These are phyloP conservation scores for Centropus unirufus DNA, from an alignment of 2,113 vertebrate genomes.

Conservation along the genomic window DNA sequence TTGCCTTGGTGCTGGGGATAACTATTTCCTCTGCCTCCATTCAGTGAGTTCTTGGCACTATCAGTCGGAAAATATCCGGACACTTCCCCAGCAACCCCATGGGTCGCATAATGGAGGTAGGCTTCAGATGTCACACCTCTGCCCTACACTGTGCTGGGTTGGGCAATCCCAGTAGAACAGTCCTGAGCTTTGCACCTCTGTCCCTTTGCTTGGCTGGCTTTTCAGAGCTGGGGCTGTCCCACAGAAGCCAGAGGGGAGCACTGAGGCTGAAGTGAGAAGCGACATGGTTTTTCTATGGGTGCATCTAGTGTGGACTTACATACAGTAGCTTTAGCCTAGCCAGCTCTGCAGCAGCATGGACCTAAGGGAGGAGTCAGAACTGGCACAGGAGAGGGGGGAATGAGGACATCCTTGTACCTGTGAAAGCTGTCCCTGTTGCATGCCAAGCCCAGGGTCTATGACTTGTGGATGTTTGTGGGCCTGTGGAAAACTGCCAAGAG, in stretches of 20 bases:
- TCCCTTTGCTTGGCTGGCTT: fast-evolving
- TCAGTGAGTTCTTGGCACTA: neutral
- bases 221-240: fast-evolving
- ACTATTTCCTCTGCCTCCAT: neutral
- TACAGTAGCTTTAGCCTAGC: neutral
- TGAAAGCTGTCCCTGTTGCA: neutral
- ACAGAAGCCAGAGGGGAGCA: fast-evolving
- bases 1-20: neutral
- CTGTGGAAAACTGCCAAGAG: neutral
- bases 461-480: neutral
- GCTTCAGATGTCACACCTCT: neutral
- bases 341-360: fast-evolving
- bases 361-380: fast-evolving
- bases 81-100: neutral
- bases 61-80: neutral
- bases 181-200: fast-evolving
- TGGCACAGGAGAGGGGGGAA: neutral
- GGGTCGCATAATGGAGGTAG: neutral
- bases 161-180: neutral
- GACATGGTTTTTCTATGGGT: neutral
- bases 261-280: neutral
- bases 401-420: neutral
- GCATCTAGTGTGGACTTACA: neutral
- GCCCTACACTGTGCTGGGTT: fast-evolving
- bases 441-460: fast-evolving